phyloP scores from a whole-genome alignment of 1,140 invertebrate species.

The Chionoecetes opilio region DNA sequence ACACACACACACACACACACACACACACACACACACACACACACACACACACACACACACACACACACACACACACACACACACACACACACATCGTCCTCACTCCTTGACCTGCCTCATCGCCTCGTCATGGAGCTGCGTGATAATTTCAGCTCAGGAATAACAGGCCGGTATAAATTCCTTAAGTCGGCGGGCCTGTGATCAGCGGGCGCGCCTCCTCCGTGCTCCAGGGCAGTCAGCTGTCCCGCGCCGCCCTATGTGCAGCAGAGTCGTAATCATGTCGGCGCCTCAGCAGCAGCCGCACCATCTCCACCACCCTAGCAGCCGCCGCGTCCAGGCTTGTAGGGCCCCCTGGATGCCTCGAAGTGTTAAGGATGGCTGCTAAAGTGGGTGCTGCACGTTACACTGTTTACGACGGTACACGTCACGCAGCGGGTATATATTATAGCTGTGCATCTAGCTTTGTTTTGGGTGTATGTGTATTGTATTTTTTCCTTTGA shows the following conservation, averaged over 20 bases:
- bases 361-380: too few relatives aligned
- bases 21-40: slow-evolving; percentile 8
- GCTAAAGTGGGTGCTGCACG: too few relatives aligned
- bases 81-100: not conserved
- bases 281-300: not conserved
- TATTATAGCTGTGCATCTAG: too few relatives aligned
- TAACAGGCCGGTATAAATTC: not conserved
- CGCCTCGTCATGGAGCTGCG: not conserved
- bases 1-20: not conserved
- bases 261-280: not conserved
- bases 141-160: not conserved
- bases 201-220: not conserved
- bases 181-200: not conserved
- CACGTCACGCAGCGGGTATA: too few relatives aligned
- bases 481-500: too few relatives aligned
- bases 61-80: not conserved
- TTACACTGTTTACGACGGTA: too few relatives aligned
- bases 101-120: not conserved
- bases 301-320: not conserved
- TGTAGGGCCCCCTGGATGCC: too few relatives aligned
- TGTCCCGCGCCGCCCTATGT: slow-evolving; percentile 22
- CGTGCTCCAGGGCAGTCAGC: not conserved
- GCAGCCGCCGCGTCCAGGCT: not conserved
- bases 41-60: slow-evolving; percentile 8
- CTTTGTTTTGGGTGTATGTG: too few relatives aligned